Conservation (phyloP, 1,140 invertebrate genomes). For the Hyphantria cunea region DNA sequence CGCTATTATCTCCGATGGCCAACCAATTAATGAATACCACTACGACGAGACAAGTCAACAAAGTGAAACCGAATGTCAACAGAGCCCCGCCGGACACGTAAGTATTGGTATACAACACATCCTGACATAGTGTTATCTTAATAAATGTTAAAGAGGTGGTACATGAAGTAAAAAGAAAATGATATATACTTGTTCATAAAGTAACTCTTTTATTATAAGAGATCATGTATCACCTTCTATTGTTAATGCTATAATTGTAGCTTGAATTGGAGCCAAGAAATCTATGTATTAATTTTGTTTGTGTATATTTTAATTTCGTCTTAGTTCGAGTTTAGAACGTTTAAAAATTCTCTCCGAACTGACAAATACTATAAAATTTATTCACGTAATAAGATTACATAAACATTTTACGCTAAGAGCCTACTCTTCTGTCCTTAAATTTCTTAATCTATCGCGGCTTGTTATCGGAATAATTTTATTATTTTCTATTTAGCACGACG, state of each 20-base stretch:
- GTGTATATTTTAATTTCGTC: slow-evolving; percentile 2
- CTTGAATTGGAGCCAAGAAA: slow-evolving; percentile 24
- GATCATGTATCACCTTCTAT: slow-evolving; percentile 18
- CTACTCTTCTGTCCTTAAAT: slow-evolving; percentile 26
- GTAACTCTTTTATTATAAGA: neutral
- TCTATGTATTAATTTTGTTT: slow-evolving; percentile 19
- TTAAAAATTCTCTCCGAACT: slow-evolving; percentile 2
- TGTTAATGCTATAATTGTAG: slow-evolving; percentile 23
- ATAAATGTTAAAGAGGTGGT: slow-evolving; percentile 18
- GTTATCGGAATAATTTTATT: slow-evolving; percentile 40
- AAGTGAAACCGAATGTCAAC: slow-evolving; percentile 92
- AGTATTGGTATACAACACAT: slow-evolving; percentile 39
- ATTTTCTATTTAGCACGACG: slow-evolving; percentile 43
- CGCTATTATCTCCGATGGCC: slow-evolving; percentile 80
- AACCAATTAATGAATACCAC: slow-evolving; percentile 85
- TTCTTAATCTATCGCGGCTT: slow-evolving; percentile 53
- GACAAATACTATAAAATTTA: slow-evolving; percentile 12
- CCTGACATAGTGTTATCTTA: neutral
- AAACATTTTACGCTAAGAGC: slow-evolving; percentile 11
- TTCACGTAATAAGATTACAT: neutral
- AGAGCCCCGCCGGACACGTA: slow-evolving; percentile 85
- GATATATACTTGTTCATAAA: neutral
- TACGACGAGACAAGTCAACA: slow-evolving; percentile 91
- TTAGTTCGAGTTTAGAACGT: slow-evolving; percentile 13
- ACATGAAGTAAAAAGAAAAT: slow-evolving; percentile 14